Percentiles rank a stretch among this genome's conserved stretches.
Conservation (phyloP, 2,113 vertebrate genomes). For the Grammomys surdaster region DNA sequence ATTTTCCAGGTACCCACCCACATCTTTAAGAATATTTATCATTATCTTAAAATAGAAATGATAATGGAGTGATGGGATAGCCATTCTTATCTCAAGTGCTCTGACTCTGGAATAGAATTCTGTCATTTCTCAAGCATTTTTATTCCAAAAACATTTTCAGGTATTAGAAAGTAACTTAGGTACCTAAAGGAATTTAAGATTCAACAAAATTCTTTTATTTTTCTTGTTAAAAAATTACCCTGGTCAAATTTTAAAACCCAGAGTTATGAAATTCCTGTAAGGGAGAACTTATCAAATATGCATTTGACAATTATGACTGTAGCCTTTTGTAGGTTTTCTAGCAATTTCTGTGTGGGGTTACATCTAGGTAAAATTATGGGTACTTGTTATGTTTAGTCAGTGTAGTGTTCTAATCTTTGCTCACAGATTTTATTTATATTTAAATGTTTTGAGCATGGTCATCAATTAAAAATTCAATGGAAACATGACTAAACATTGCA, state of each 20-base stretch:
- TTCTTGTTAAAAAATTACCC: neutral
- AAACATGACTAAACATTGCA: neutral
- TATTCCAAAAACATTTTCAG: neutral
- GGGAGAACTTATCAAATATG: neutral
- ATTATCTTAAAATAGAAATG: neutral
- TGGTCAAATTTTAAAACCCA: neutral
- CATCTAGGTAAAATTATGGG: neutral
- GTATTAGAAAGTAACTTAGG: neutral
- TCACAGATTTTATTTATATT: slow-evolving; percentile 47
- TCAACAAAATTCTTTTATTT: neutral
- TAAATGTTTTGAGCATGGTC: neutral
- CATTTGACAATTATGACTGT: neutral
- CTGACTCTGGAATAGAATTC: neutral
- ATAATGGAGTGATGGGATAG: neutral
- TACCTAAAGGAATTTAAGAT: neutral
- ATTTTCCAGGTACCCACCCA: neutral
- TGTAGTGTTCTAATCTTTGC: neutral
- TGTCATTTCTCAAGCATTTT: slow-evolving; percentile 17
- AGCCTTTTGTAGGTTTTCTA: neutral
- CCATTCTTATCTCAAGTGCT: neutral
- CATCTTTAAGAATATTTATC: neutral
- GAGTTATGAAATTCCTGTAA: neutral
- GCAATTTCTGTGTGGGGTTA: neutral
- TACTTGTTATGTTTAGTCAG: neutral
- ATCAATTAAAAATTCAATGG: neutral